Base-by-base conservation (phyloP, 2,113 vertebrate genomes). In the Pachycephala philippinensis region DNA sequence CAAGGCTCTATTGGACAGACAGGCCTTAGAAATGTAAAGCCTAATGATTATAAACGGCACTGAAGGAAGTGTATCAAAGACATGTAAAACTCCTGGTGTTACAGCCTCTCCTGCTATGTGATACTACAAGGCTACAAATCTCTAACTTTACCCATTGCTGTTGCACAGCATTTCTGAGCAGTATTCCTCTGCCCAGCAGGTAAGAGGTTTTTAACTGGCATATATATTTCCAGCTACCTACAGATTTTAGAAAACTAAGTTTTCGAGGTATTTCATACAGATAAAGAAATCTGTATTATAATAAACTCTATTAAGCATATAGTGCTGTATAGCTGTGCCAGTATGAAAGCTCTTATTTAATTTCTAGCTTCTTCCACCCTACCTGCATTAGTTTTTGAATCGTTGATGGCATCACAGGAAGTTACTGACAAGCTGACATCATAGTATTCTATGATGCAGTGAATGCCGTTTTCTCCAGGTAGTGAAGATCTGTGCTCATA, bases 201-300 rank as follows among this genome's bases (percentile, higher is more conserved):
- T 0, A n/a, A 53, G 7, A 19, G 3, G 13, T 13, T 69, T 49
- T 83, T 53, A 72, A 35, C 50, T 76, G 83, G 54, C 72, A n/a
- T 81, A 21, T 54, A 5, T 93, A 61, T 93, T 97, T 96, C 77
- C 50, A 88, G 47, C 26, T 90, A 71, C 42, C 35, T 49, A 44
- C 2, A 40, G n/a, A 30, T 42, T 95, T 97, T 92, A 96, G 85
- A 97, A 96, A 97, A 71, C 21, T 74, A 74, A 82, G 57, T 15
- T 71, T 97, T 93, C 96, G 87, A 90, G 87, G 89, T 90, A 42
- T 89, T 96, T 97, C 72, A 84, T 95, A 84, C 52, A 94, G 35
- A 82, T 88, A 95, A 94, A 52, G 44, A 96, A 96, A 93, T 84
- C 79, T 39, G 40, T 96, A 87, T 84, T 90, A 78, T 60, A 93